phyloP scores from a whole-genome alignment of 2,888 invertebrate genomes.

The Mesoligia furuncula region DNA sequence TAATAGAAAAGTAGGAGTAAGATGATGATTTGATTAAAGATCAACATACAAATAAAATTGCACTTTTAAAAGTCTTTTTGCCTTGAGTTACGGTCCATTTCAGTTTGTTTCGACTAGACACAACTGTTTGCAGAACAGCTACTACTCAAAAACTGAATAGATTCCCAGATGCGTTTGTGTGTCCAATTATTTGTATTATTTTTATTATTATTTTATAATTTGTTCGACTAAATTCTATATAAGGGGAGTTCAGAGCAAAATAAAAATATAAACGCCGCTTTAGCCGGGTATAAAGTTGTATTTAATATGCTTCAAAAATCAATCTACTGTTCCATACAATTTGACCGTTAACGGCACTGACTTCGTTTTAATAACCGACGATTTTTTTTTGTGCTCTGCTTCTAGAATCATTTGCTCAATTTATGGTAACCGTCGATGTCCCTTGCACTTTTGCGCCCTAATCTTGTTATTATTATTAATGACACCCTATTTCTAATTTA shows the following conservation, averaged over 20 bases:
- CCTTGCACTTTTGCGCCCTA: not conserved
- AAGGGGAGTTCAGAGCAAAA: not conserved
- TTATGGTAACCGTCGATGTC: no score
- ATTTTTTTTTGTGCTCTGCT: no score
- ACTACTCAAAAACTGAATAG: not conserved
- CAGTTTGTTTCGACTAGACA: not conserved
- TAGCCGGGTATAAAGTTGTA: not conserved
- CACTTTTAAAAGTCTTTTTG: no score
- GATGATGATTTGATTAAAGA: no score
- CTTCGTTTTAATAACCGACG: no score
- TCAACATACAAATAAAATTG: not conserved
- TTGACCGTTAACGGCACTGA: no score
- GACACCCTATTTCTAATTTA: not conserved
- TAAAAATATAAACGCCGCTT: not conserved
- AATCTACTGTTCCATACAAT: no score
- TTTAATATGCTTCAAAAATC: no score
- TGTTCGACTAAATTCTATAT: not conserved
- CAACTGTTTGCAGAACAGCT: not conserved
- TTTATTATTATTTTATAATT: no score
- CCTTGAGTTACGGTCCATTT: no score
- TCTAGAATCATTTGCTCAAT: no score
- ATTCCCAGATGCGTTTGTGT: not conserved
- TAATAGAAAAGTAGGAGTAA: no score
- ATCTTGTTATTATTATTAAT: not conserved
- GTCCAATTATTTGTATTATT: constrained; percentile 2